These are phyloP conservation scores for Drosophila anomalata DNA, from an alignment of 2,888 invertebrate genomes.

Conservation along the genomic window DNA sequence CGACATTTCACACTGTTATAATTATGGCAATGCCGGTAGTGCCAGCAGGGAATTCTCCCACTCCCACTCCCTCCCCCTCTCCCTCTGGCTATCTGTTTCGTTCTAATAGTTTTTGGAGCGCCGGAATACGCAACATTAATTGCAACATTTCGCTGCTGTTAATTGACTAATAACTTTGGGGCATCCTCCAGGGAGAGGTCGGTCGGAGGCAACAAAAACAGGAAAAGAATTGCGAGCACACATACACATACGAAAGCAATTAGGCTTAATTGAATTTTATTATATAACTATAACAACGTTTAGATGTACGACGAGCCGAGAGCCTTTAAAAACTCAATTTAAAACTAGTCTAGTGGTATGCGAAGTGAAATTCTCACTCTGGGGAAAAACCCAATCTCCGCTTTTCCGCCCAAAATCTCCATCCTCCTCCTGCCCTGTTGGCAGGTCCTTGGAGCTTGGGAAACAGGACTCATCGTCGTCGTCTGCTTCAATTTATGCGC, in stretches of 20 bases:
- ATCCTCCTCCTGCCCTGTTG: background rate
- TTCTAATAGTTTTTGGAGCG: slow-evolving; percentile 3
- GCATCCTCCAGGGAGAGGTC: background rate
- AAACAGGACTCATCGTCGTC: slow-evolving; percentile 25
- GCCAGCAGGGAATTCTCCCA: slow-evolving; percentile 58
- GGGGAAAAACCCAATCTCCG: slow-evolving; percentile 30
- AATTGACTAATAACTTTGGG: slow-evolving; percentile 68
- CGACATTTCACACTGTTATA: slow-evolving; percentile 53
- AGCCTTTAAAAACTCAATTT: slow-evolving; percentile 55
- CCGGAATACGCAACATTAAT: slow-evolving; percentile 62
- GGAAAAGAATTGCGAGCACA: slow-evolving; percentile 13
- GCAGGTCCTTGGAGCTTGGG: background rate
- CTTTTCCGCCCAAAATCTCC: slow-evolving; percentile 8
- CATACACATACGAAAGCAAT: slow-evolving; percentile 46
- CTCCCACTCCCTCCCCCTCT: background rate
- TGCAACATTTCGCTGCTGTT: slow-evolving; percentile 72
- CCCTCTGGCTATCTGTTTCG: slow-evolving; percentile 5
- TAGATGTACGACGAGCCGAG: background rate
- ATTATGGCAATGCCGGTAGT: slow-evolving; percentile 56
- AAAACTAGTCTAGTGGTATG: slow-evolving; percentile 36
- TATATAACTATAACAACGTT: slow-evolving; percentile 36
- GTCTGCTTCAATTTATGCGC: slow-evolving; percentile 81
- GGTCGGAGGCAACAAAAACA: background rate
- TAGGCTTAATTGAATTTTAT: slow-evolving; percentile 73
- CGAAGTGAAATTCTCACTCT: background rate